Evolutionary conservation across 1,140 invertebrate genomes (phyloP), one percentile per base, ranked within the genome.

Genomic region (Bathynomus jamesi): DNA sequence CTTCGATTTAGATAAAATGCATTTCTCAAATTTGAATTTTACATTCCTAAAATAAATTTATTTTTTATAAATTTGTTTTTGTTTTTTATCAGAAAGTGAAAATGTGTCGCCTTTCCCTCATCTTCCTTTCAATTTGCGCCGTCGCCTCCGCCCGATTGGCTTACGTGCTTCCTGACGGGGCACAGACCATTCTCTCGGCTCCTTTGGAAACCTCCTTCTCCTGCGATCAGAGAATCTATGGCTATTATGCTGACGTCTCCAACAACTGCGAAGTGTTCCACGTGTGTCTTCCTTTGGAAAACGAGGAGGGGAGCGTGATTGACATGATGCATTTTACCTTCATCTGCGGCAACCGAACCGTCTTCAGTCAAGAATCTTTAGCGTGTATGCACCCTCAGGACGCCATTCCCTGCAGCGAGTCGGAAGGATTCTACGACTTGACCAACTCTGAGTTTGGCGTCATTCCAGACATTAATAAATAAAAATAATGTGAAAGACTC

Each of bases 281-380:
- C 74, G 79, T 82, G 29, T 82, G 81, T 76, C 63, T 80, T 28
- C 80, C 81, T n/a, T 63, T 76, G 31, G 68, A 62, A 40, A 69
- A 73, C 27, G 74, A 75, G 24, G 75, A 76, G 29, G 80, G 80
- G 25, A 64, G 71, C n/a, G 25, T 72, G 60, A 60, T 66, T 0
- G 69, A 70, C 21, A 76, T 66, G n/a, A 72, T 71, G 25, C 78
- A 79, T n/a, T 81, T 46, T 66, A 78, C 73, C 63, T 81, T 81
- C 78, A 67, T 81, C 64, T 81, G 80, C 71, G 79, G 79, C 31
- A 81, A 81, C 76, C 75, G 78, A 28, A 81, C 80, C 21, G 73
- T 82, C 27, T 81, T 81, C 72, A 79, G 78, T 70, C 80, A 81
- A 70, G 74, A 78, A 21, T 69, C 79, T 2, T 73, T 82, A n/a